Conservation (phyloP, 2,888 invertebrate species). For the Amphiduros pacificus region DNA sequence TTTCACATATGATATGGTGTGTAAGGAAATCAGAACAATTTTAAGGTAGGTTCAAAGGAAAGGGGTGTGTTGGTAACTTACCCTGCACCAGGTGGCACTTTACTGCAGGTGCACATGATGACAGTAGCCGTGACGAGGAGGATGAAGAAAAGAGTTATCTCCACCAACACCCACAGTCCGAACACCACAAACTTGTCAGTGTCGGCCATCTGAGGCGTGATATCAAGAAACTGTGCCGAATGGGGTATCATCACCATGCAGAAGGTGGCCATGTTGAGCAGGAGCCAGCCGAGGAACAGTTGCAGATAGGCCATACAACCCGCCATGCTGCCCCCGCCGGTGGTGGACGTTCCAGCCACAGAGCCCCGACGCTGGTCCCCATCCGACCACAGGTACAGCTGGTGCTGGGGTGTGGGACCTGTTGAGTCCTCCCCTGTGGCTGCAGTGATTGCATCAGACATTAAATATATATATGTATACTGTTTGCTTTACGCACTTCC, state of each 20-base stretch:
- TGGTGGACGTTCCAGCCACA: slow-evolving; percentile 5
- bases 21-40: no score
- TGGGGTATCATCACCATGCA: slow-evolving; percentile 5
- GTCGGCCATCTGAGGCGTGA: slow-evolving; percentile 1
- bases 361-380: no score
- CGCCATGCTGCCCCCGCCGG: background rate
- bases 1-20: no score
- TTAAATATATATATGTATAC: no score
- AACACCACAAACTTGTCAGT: slow-evolving; percentile 7
- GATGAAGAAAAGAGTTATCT: slow-evolving; percentile 10
- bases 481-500: no score
- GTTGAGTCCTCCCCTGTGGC: no score
- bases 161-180: slow-evolving; percentile 14
- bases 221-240: slow-evolving; percentile 11
- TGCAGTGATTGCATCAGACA: no score
- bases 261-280: slow-evolving; percentile 9
- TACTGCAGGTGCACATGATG: slow-evolving; percentile 10
- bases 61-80: no score
- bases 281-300: slow-evolving; percentile 15
- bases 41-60: no score
- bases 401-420: no score
- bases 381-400: no score
- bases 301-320: slow-evolving; percentile 8
- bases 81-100: slow-evolving; percentile 13
- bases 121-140: slow-evolving; percentile 9